A percentile compares a stretch with the other conserved stretches of the same genome.
Conservation (phyloP, 2,888 invertebrate species). For the Xanthorhoe spadicearia region DNA sequence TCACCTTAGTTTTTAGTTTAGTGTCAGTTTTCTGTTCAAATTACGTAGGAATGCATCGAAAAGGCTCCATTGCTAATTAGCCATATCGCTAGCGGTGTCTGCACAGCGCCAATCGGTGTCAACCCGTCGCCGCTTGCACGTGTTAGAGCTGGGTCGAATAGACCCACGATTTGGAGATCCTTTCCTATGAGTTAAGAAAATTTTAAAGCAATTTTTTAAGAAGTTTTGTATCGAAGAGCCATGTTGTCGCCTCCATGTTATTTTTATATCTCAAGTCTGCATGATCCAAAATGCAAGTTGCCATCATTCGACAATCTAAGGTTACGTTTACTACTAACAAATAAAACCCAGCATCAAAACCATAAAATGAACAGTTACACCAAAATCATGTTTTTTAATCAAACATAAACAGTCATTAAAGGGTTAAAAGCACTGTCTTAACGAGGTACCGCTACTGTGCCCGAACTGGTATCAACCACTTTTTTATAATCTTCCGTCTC, state of each 20-base stretch:
- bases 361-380: constrained; percentile 58
- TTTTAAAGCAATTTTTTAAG: no score
- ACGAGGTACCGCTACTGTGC: constrained; percentile 61
- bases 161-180: no score
- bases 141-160: constrained; percentile 1
- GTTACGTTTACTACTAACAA: not conserved
- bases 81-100: constrained; percentile 62
- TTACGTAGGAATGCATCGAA: constrained; percentile 1
- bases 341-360: constrained; percentile 30
- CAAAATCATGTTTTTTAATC: constrained; percentile 59
- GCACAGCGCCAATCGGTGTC: constrained; percentile 53
- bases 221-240: no score
- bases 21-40: not conserved
- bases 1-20: not conserved
- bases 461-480: constrained; percentile 59
- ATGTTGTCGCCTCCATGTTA: not conserved
- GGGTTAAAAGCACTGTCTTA: constrained; percentile 72
- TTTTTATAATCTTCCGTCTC: constrained; percentile 59
- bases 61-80: constrained; percentile 60
- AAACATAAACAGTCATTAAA: constrained; percentile 70
- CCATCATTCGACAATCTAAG: not conserved
- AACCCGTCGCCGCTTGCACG: constrained; percentile 52
- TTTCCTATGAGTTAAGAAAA: no score
- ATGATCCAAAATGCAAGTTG: not conserved
- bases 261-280: not conserved